These are phyloP conservation scores for Paralvinella palmiformis DNA, from an alignment of 1,140 invertebrate genomes.

Conservation along the genomic window DNA sequence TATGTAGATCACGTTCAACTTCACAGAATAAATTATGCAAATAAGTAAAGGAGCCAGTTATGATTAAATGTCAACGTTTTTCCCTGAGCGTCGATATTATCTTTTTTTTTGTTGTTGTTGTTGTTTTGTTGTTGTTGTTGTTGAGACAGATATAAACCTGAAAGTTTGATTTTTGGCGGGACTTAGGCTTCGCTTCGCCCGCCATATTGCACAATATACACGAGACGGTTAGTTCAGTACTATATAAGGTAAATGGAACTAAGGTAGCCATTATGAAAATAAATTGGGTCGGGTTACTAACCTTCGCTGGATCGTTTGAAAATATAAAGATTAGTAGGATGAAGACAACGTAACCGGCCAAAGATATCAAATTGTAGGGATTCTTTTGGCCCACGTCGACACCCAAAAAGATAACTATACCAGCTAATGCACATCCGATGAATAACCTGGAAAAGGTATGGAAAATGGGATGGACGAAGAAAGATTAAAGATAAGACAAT, in stretches of 20 bases:
- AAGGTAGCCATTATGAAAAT: neutral
- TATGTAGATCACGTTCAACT: too few relatives aligned
- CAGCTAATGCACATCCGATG: neutral
- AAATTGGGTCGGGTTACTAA: constrained; percentile 1
- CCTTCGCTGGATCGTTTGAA: constrained; percentile 35
- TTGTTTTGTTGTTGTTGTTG: too few relatives aligned
- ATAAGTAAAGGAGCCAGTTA: too few relatives aligned
- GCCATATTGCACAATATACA: neutral
- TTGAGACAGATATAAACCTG: neutral
- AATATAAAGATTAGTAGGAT: constrained; percentile 36
- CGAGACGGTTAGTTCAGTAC: neutral
- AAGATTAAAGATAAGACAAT: neutral
- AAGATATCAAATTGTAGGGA: constrained; percentile 35
- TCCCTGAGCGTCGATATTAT: too few relatives aligned
- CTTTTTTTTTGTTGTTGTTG: too few relatives aligned
- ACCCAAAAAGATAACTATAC: constrained; percentile 31
- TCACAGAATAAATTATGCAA: too few relatives aligned
- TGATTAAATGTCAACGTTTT: too few relatives aligned
- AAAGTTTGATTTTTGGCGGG: neutral
- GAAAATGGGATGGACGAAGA: neutral
- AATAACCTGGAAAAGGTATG: neutral
- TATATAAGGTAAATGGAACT: neutral
- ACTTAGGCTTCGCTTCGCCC: neutral
- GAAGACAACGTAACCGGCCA: constrained; percentile 33
- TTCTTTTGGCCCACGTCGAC: constrained; percentile 30